Evolutionary conservation across 2,888 invertebrate species (phyloP).

Genomic region (Eilema depressum): DNA sequence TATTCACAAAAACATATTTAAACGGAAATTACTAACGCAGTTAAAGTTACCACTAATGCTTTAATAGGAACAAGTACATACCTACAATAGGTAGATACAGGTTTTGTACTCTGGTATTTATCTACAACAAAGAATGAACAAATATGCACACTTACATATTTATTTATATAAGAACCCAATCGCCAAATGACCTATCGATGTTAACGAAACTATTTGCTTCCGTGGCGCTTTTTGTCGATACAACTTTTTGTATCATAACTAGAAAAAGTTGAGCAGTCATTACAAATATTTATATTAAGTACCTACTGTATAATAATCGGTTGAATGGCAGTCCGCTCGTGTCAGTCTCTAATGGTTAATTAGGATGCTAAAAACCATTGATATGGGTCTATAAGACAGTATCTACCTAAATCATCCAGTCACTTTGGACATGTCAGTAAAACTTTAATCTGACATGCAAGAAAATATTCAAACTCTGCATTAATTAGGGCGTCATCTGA

Average conservation of each 20-base stretch:
- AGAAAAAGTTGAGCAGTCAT: not conserved
- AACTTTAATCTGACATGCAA: not conserved
- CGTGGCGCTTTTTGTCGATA: slow-evolving; percentile 13
- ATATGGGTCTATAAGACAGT: not conserved
- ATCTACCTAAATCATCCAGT: not conserved
- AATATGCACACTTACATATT: not conserved
- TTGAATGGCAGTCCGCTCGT: not conserved
- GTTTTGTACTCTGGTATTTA: not conserved
- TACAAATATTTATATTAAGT: not conserved
- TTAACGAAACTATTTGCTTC: not conserved
- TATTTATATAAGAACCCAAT: not conserved
- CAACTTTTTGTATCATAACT: slow-evolving; percentile 2
- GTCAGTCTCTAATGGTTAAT: not conserved
- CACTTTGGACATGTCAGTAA: not conserved
- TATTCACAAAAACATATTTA: not conserved
- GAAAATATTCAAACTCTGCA: not conserved
- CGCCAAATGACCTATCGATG: not conserved
- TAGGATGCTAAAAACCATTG: not conserved
- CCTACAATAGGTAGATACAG: too few species aligned
- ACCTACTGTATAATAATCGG: not conserved
- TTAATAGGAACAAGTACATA: not conserved
- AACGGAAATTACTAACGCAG: not conserved
- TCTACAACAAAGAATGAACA: not conserved
- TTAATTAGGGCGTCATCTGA: not conserved
- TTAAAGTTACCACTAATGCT: not conserved